These are phyloP conservation scores for Rhinolophus ferrumequinum DNA, from an alignment of 2,113 vertebrate genomes.

Conservation along the genomic window DNA sequence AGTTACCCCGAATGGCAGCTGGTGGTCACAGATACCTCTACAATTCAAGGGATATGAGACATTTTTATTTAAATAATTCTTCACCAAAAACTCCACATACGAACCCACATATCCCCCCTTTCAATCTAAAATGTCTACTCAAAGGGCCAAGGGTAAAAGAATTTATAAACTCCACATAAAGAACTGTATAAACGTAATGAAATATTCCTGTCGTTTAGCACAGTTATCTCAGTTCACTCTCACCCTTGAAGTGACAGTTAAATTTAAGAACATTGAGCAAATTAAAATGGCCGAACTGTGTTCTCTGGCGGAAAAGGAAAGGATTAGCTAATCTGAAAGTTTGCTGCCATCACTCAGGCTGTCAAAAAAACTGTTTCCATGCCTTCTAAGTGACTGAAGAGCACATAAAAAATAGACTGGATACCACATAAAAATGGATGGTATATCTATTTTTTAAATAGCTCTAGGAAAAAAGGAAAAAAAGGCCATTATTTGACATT, in stretches of 20 bases:
- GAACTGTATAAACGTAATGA: neutral
- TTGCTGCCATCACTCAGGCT: neutral
- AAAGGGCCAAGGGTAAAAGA: neutral
- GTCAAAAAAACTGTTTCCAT: slow-evolving; percentile 17
- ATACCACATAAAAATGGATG: slow-evolving; percentile 46
- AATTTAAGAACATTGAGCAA: slow-evolving; percentile 49
- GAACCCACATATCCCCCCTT: neutral
- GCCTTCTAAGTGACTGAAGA: slow-evolving; percentile 8
- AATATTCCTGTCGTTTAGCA: neutral
- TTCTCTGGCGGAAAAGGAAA: slow-evolving; percentile 39
- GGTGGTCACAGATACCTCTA: neutral
- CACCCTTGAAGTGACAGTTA: neutral
- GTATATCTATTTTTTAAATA: slow-evolving; percentile 40
- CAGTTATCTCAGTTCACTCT: neutral
- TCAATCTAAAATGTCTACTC: neutral
- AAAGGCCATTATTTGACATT: neutral
- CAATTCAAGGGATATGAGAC: neutral
- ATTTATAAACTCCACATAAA: neutral
- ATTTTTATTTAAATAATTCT: slow-evolving; percentile 8
- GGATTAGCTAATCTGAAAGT: slow-evolving; percentile 45
- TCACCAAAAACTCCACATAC: neutral
- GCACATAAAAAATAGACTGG: neutral
- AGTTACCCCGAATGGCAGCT: neutral
- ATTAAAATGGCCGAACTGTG: neutral
- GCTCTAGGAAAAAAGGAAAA: neutral